Evolutionary conservation across 2,888 invertebrate species (phyloP).

Genomic region (Drosophila anomelani): DNA sequence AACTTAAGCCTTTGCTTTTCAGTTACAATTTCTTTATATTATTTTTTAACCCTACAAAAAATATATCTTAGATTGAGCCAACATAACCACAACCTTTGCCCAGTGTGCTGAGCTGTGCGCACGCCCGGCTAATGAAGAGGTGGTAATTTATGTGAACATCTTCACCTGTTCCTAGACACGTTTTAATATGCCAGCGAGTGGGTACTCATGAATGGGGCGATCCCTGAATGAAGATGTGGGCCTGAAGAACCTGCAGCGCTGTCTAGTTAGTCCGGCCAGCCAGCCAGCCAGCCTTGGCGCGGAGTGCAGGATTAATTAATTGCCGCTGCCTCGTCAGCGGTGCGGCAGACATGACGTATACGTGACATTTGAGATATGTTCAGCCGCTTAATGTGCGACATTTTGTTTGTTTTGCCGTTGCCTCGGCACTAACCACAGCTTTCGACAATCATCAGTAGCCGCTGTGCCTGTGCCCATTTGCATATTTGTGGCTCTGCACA

Average conservation of each 20-base stretch:
- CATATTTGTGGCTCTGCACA: constrained; percentile 56
- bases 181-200: constrained; percentile 71
- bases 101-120: constrained; percentile 52
- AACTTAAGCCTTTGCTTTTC: too few relatives aligned
- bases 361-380: constrained; percentile 78
- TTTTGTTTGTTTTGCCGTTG: constrained; percentile 71
- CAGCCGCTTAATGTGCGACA: constrained; percentile 76
- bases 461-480: constrained; percentile 72
- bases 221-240: constrained; percentile 58
- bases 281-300: constrained; percentile 20
- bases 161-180: constrained; percentile 73
- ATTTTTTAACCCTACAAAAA: background rate
- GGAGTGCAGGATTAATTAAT: constrained; percentile 78
- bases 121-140: constrained; percentile 75
- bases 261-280: constrained; percentile 38
- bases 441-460: constrained; percentile 51
- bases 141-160: constrained; percentile 80
- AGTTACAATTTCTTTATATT: background rate
- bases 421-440: constrained; percentile 48
- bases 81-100: background rate
- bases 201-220: constrained; percentile 59
- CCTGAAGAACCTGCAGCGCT: constrained; percentile 46
- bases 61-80: background rate
- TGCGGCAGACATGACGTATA: constrained; percentile 72
- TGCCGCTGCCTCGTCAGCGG: constrained; percentile 52